Evolutionary conservation across 2,113 vertebrate species (phyloP).

Genomic region (Dicerorhinus sumatrensis): DNA sequence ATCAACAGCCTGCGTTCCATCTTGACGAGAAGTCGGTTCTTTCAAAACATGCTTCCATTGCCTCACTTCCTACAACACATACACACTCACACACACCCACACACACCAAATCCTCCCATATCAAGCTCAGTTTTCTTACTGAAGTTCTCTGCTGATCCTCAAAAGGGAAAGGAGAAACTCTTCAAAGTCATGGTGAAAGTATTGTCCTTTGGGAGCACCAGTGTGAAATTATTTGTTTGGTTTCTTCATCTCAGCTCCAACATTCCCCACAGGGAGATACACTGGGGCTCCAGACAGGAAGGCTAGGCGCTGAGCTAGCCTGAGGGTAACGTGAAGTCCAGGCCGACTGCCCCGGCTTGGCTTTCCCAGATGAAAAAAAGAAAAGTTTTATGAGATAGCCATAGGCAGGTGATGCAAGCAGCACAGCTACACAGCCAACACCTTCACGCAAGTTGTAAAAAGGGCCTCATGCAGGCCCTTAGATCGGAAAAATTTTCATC

Average conservation of each 20-base stretch:
- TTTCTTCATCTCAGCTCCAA: neutral
- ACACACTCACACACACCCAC: neutral
- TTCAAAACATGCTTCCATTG: neutral
- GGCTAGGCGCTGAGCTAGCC: neutral
- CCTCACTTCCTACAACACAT: neutral
- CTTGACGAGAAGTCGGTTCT: neutral
- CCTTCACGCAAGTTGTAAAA: neutral
- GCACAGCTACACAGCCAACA: neutral
- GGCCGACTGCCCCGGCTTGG: neutral
- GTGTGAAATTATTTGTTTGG: neutral
- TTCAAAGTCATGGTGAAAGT: neutral
- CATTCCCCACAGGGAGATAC: neutral
- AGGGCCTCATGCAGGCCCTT: neutral
- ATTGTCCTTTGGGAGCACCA: neutral
- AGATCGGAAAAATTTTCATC: neutral
- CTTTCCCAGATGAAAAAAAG: neutral
- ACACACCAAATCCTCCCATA: neutral
- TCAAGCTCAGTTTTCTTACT: neutral
- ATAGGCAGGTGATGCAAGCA: neutral
- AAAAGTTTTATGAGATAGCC: neutral
- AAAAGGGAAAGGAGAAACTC: neutral
- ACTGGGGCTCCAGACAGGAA: neutral
- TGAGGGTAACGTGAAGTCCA: neutral
- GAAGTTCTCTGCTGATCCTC: neutral
- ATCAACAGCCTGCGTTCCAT: neutral